A percentile compares a stretch with the other conserved stretches of the same genome.
Evolutionary conservation across 2,113 vertebrate genomes (phyloP).

Genomic region (Burhinus bistriatus): DNA sequence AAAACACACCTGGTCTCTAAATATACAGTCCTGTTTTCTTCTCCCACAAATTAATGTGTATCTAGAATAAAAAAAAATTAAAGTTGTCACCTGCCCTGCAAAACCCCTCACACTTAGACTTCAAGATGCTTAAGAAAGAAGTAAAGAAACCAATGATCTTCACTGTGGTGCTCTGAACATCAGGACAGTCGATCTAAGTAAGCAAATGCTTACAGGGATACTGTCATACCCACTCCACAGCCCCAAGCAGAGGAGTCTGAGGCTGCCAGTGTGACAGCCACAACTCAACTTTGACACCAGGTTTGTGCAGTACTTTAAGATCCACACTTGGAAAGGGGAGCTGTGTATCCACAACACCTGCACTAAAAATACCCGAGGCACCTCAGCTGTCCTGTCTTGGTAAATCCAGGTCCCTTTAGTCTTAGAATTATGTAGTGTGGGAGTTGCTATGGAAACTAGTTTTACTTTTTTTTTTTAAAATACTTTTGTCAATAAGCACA

Average conservation of each 20-base stretch:
- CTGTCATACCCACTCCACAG: background rate
- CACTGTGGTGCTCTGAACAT: background rate
- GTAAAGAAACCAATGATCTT: background rate
- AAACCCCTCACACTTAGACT: background rate
- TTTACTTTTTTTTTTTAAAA: background rate
- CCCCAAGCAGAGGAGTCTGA: background rate
- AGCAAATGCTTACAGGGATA: background rate
- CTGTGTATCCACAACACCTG: background rate
- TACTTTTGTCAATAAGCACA: slow-evolving; percentile 44
- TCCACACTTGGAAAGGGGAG: background rate
- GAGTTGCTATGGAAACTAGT: slow-evolving; percentile 53
- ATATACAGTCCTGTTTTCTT: background rate
- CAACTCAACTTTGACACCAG: background rate
- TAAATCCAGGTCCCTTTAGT: background rate
- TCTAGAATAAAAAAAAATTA: background rate
- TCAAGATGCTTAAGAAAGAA: background rate
- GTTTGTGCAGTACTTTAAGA: background rate
- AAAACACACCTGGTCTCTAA: background rate
- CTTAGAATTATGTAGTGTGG: background rate
- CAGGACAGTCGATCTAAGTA: fast-evolving
- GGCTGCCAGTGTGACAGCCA: background rate
- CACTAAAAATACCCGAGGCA: background rate
- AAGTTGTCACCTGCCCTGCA: background rate
- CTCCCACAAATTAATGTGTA: background rate
- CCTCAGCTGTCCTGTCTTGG: background rate